Evolutionary conservation across 64 coral and sea anemone species (phyloP).

Genomic region (Pocillopora damicornis): DNA sequence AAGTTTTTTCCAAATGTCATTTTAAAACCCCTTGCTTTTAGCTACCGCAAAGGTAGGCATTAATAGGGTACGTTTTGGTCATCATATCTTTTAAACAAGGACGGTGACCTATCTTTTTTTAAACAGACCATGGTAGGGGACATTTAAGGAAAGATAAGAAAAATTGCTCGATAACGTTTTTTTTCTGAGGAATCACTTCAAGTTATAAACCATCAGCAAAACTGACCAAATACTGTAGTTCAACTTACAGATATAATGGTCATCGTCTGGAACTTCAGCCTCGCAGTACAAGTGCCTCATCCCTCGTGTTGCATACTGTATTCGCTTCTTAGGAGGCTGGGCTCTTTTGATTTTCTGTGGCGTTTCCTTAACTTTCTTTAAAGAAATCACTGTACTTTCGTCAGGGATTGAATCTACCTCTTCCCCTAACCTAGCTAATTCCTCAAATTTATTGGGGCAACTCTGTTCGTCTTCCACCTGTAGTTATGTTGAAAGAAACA

Average conservation of each 20-base stretch:
- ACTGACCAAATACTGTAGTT: background rate
- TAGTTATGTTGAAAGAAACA: background rate
- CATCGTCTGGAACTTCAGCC: constrained; percentile 82
- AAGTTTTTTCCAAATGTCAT: too few species aligned
- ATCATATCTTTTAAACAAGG: too few species aligned
- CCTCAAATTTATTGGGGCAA: background rate
- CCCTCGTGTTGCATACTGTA: constrained; percentile 34
- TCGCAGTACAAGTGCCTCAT: constrained; percentile 49
- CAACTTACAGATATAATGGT: constrained; percentile 80
- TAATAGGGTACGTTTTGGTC: too few species aligned
- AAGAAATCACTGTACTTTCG: background rate
- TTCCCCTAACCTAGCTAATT: constrained; percentile 6
- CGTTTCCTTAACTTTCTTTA: background rate
- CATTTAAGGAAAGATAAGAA: too few species aligned
- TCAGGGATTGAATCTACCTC: background rate
- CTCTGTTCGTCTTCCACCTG: background rate
- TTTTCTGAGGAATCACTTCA: too few species aligned
- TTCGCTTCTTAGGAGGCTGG: background rate
- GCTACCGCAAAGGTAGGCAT: too few species aligned
- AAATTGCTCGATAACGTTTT: too few species aligned
- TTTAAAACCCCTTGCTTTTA: too few species aligned
- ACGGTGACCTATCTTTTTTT: too few species aligned
- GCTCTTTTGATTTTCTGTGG: background rate
- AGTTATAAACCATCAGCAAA: background rate
- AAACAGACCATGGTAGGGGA: too few species aligned